Conservation (phyloP, 2,113 vertebrate genomes). For the Limanda limanda region DNA sequence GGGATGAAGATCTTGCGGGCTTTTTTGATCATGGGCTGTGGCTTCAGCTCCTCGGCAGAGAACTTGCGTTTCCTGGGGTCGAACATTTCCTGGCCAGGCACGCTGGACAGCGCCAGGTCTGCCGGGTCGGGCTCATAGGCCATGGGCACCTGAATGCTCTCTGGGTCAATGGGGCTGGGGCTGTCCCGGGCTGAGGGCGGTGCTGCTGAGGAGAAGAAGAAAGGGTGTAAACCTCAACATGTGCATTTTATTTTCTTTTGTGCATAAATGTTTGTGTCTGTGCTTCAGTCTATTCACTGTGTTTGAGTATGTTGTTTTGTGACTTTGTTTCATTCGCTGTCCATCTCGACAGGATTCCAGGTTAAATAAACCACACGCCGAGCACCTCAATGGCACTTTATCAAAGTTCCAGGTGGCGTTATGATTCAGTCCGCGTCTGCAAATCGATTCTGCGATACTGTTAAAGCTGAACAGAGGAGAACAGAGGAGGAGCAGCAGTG, state of each 20-base stretch:
- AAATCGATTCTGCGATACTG: too few species aligned
- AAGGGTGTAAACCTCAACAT: too few species aligned
- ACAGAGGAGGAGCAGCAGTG: background rate
- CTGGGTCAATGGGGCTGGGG: conserved; percentile 96
- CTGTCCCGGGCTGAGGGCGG: conserved; percentile 89
- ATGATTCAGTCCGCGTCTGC: background rate
- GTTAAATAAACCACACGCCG: too few species aligned
- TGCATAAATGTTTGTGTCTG: too few species aligned
- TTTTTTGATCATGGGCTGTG: conserved; percentile 99
- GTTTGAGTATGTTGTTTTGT: too few species aligned
- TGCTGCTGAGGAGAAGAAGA: conserved; percentile 51
- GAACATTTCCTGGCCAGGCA: conserved; percentile 98
- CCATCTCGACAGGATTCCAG: too few species aligned
- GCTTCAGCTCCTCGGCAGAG: conserved; percentile 95
- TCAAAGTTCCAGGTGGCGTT: background rate
- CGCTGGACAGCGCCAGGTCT: conserved; percentile 96
- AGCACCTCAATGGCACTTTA: background rate
- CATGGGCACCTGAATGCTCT: conserved; percentile 94
- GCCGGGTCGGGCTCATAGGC: conserved; percentile 95
- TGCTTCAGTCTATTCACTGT: too few species aligned
- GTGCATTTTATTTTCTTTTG: too few species aligned
- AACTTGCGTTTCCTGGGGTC: conserved; percentile 98
- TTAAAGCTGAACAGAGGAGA: background rate
- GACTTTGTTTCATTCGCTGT: too few species aligned
- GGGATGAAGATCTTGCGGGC: conserved; percentile 98